Conservation (phyloP, 2,797 vertebrate genomes). For the Jordanella pulchra region DNA sequence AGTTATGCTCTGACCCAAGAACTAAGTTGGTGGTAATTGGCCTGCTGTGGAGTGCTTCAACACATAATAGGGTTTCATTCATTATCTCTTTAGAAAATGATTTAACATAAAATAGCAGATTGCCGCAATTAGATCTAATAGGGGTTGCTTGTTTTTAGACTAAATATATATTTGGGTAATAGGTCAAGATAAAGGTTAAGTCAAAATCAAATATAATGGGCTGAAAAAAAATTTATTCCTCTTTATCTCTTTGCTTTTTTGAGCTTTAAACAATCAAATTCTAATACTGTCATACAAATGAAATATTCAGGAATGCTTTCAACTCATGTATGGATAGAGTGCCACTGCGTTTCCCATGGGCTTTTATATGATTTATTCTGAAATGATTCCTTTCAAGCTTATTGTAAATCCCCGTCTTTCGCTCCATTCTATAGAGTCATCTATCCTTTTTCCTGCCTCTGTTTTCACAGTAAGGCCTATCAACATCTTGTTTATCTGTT, state of each 20-base stretch:
- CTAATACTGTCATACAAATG: constrained; percentile 64
- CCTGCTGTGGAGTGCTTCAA: constrained; percentile 27
- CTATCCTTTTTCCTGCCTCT: constrained; percentile 40
- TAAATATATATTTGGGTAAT: constrained; percentile 35
- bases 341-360: constrained; percentile 36
- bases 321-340: constrained; percentile 61
- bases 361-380: constrained; percentile 17
- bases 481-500: constrained; percentile 37
- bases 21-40: constrained; percentile 60
- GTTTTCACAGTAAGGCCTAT: constrained; percentile 47
- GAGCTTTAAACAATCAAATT: constrained; percentile 57
- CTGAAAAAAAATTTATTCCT: constrained; percentile 48
- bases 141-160: constrained; percentile 32
- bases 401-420: constrained; percentile 28
- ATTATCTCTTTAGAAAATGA: constrained; percentile 43
- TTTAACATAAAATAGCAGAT: constrained; percentile 36
- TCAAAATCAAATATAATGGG: constrained; percentile 47
- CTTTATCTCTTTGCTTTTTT: constrained; percentile 49
- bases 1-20: constrained; percentile 50
- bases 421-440: constrained; percentile 31
- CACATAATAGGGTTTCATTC: constrained; percentile 45
- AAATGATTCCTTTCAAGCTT: constrained; percentile 34
- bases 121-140: constrained; percentile 48
- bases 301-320: constrained; percentile 70
- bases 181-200: constrained; percentile 40